Evolutionary conservation across 2,113 vertebrate genomes (phyloP).

Genomic region (Lucifuga dentata): DNA sequence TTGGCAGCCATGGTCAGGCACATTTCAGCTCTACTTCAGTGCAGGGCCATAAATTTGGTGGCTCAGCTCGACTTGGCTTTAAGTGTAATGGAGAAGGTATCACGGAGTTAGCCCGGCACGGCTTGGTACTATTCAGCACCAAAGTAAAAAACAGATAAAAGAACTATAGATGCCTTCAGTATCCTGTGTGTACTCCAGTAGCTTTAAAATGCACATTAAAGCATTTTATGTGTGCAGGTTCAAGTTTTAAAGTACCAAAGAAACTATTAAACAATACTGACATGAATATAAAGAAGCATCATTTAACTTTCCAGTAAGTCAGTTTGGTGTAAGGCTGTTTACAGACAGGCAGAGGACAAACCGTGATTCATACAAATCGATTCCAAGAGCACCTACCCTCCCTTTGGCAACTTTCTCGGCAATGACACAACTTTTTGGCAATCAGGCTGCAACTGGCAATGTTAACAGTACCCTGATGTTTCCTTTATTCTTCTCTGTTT

Average conservation of each 20-base stretch:
- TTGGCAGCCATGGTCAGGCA: no score
- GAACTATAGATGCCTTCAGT: no score
- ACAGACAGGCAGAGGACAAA: conserved; percentile 32
- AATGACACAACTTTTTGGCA: conserved; percentile 53
- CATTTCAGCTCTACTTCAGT: no score
- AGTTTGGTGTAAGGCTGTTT: conserved; percentile 10
- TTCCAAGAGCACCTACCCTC: conserved; percentile 30
- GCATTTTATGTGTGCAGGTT: no score
- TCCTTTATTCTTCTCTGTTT: conserved; percentile 23
- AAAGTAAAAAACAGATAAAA: no score
- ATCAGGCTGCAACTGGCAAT: conserved; percentile 30
- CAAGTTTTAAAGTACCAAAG: no score
- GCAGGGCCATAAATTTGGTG: no score
- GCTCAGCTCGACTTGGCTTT: no score
- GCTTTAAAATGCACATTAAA: not conserved
- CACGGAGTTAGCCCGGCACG: no score
- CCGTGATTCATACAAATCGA: conserved; percentile 36
- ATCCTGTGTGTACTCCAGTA: not conserved
- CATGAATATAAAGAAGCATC: not conserved
- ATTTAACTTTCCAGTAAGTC: not conserved
- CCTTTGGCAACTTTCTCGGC: conserved; percentile 40
- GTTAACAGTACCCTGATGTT: conserved; percentile 29
- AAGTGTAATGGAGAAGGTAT: no score
- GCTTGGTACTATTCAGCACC: no score
- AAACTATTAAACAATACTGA: no score